Conservation (phyloP, 2,888 invertebrate species). For the Leptothorax acervorum region DNA sequence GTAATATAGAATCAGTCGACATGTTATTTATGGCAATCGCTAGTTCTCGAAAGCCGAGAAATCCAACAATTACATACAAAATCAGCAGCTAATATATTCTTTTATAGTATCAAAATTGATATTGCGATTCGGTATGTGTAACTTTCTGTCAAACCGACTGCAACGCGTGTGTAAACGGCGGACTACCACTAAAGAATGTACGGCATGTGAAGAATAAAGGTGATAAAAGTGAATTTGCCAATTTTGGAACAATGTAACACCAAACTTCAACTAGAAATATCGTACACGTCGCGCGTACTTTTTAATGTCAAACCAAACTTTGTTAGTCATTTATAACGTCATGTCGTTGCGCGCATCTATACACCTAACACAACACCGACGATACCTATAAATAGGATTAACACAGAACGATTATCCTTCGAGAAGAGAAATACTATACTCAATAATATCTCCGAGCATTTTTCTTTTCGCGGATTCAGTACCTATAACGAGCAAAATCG, state of each 20-base stretch:
- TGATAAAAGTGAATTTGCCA: constrained; percentile 47
- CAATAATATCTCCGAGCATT: neutral
- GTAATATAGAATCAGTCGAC: neutral
- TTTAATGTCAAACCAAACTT: constrained; percentile 47
- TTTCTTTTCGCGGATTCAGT: constrained; percentile 10
- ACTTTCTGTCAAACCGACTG: constrained; percentile 4
- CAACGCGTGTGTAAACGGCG: constrained; percentile 3
- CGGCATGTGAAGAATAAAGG: constrained; percentile 15
- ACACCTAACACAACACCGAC: constrained; percentile 1
- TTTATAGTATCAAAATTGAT: constrained; percentile 23
- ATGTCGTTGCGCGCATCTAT: constrained; percentile 39
- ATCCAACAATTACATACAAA: neutral
- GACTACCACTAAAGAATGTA: constrained; percentile 8
- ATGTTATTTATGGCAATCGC: neutral
- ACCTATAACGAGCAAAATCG: constrained; percentile 15
- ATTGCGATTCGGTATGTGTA: neutral
- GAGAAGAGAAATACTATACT: neutral
- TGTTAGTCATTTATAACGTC: constrained; percentile 49
- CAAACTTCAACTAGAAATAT: constrained; percentile 50
- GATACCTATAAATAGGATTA: constrained; percentile 21
- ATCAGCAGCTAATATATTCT: neutral
- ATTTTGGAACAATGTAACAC: constrained; percentile 55
- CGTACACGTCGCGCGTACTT: constrained; percentile 47
- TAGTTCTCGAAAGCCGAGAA: neutral
- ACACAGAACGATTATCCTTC: neutral